Evolutionary conservation across 2,888 invertebrate genomes (phyloP).

Genomic region (Temnothorax unifasciatus): DNA sequence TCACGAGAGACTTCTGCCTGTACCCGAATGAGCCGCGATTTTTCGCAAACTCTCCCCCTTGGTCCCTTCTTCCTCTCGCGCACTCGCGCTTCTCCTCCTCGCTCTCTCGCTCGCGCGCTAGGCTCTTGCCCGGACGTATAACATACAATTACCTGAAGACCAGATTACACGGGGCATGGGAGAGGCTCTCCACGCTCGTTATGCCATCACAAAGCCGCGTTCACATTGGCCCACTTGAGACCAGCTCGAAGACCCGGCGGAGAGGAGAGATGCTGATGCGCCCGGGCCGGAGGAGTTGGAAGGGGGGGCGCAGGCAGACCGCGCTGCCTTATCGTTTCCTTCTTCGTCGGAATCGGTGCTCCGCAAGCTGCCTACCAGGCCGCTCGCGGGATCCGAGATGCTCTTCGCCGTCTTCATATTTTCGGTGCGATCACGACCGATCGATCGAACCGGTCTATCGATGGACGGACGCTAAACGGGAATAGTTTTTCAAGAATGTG

Average conservation of each 20-base stretch:
- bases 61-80: conserved; percentile 6
- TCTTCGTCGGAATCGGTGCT: conserved; percentile 58
- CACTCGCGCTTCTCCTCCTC: conserved; percentile 7
- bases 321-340: conserved; percentile 65
- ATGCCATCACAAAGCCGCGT: conserved; percentile 77
- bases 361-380: conserved; percentile 56
- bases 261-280: conserved; percentile 63
- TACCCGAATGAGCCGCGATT: conserved; percentile 78
- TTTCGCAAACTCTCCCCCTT: conserved; percentile 77
- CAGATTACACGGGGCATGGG: conserved; percentile 83
- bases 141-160: conserved; percentile 85
- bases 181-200: conserved; percentile 78
- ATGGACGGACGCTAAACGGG: not conserved
- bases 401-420: conserved; percentile 39
- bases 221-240: conserved; percentile 79
- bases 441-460: conserved; percentile 27
- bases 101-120: conserved; percentile 64
- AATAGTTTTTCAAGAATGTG: conserved; percentile 34
- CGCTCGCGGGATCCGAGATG: conserved; percentile 54
- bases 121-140: conserved; percentile 80
- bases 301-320: conserved; percentile 13
- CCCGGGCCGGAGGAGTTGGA: conserved; percentile 16
- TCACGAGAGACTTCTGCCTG: conserved; percentile 65
- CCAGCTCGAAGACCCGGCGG: conserved; percentile 57
- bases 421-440: conserved; percentile 27